phyloP scores from a whole-genome alignment of 2,797 vertebrate species.

The Dendrocincla fuliginosa region DNA sequence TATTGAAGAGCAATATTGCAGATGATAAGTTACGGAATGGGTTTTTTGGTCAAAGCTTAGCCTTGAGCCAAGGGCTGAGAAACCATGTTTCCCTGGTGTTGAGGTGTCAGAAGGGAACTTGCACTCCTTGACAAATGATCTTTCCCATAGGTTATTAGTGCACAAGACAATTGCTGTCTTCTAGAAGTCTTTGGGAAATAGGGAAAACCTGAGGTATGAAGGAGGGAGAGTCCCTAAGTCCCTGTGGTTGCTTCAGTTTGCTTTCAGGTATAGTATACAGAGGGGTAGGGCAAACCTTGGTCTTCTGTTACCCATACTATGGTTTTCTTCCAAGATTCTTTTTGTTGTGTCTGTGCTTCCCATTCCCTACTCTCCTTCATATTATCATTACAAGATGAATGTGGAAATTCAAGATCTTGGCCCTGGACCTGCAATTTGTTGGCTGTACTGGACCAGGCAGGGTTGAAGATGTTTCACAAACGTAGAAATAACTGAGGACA shows the following conservation, averaged over 20 bases:
- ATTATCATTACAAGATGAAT: neutral
- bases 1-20: neutral
- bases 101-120: neutral
- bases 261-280: neutral
- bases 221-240: neutral
- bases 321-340: neutral
- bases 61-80: neutral
- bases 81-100: neutral
- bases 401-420: neutral
- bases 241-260: neutral
- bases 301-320: neutral
- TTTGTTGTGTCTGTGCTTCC: neutral
- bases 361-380: neutral
- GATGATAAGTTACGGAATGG: rapidly evolving
- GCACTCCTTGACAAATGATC: neutral
- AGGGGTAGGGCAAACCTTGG: neutral
- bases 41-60: neutral
- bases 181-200: neutral
- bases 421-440: neutral
- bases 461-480: neutral
- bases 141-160: neutral
- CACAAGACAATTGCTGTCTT: neutral
- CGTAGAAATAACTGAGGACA: neutral
- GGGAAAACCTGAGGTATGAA: neutral
- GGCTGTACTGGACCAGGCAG: neutral